These are phyloP conservation scores for Plutomurus gul DNA, from an alignment of 1,140 invertebrate species.

Conservation along the genomic window DNA sequence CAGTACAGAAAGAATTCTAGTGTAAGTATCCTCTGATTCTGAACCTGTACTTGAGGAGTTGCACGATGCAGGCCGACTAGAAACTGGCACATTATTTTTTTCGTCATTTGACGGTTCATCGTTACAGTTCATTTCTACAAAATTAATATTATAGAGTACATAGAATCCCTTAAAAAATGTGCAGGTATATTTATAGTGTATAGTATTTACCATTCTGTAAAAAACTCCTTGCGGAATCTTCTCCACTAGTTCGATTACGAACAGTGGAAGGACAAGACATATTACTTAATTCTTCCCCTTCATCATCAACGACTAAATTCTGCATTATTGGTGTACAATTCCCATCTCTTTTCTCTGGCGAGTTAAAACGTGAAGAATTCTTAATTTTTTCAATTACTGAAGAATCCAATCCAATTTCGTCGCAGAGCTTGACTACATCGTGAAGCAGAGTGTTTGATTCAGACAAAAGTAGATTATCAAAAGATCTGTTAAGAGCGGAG, in stretches of 20 bases:
- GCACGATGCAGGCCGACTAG: background rate
- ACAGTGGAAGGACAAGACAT: background rate
- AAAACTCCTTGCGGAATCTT: background rate
- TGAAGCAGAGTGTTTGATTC: slow-evolving; percentile 19
- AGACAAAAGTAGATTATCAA: background rate
- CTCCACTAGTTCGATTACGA: background rate
- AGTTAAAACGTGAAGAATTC: background rate
- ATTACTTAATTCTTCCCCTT: background rate
- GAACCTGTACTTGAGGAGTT: background rate
- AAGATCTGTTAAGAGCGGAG: background rate
- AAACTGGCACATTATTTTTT: background rate
- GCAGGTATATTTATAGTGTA: too few species aligned
- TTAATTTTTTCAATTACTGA: background rate
- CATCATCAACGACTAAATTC: background rate
- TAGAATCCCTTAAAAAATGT: too few species aligned
- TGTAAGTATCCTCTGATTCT: background rate
- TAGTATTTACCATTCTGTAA: background rate
- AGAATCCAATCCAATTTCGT: slow-evolving; percentile 5
- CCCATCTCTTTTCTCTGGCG: background rate
- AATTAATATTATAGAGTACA: too few species aligned
- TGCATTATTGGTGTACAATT: background rate
- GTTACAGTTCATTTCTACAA: too few species aligned
- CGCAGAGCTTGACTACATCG: slow-evolving; percentile 33
- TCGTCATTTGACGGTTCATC: too few species aligned
- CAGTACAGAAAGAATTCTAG: slow-evolving; percentile 25